Percentiles rank a stretch among this genome's conserved stretches.
Evolutionary conservation across 2,888 invertebrate species (phyloP).

Genomic region (Gymnocheta viridis): DNA sequence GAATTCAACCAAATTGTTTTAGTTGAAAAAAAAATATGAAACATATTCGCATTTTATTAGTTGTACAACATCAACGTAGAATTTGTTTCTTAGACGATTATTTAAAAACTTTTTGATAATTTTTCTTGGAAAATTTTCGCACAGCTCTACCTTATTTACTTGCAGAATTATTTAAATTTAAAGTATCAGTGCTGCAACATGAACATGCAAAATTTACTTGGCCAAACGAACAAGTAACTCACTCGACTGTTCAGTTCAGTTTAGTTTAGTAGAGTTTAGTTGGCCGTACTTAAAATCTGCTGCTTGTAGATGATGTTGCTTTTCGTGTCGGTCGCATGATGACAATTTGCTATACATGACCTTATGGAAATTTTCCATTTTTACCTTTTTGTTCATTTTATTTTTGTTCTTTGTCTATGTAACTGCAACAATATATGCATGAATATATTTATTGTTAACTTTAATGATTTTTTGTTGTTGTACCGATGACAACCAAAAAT

Average conservation of each 20-base stretch:
- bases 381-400: slow-evolving; percentile 9
- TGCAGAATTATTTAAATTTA: background rate
- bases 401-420: background rate
- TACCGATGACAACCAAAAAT: slow-evolving; percentile 41
- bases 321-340: slow-evolving; percentile 37
- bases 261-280: slow-evolving; percentile 27
- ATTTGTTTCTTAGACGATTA: background rate
- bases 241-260: slow-evolving; percentile 48
- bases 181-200: slow-evolving; percentile 5
- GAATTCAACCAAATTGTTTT: background rate
- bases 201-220: slow-evolving; percentile 45
- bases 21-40: background rate
- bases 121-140: background rate
- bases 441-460: slow-evolving; percentile 49
- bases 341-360: slow-evolving; percentile 60
- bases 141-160: background rate
- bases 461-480: slow-evolving; percentile 14
- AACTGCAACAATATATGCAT: slow-evolving; percentile 37
- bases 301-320: slow-evolving; percentile 24
- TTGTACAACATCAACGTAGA: background rate
- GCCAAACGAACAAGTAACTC: slow-evolving; percentile 45
- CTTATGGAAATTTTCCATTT: slow-evolving; percentile 60
- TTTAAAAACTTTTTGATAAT: background rate
- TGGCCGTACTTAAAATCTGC: slow-evolving; percentile 25
- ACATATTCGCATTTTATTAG: background rate